phyloP scores from a whole-genome alignment of 2,797 vertebrate genomes.

The Furcifer pardalis region DNA sequence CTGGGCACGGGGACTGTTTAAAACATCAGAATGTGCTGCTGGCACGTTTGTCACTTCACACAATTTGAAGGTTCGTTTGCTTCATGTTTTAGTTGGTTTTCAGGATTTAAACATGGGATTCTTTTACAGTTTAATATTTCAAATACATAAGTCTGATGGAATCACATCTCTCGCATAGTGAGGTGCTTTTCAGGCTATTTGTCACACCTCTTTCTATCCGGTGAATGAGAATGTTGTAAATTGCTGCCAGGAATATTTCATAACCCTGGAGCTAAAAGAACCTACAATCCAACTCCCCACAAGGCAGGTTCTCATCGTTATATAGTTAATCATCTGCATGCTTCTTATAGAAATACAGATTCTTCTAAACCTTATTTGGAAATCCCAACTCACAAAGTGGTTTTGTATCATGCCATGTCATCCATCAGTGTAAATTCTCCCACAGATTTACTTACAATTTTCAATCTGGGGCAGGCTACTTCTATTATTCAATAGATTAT shows the following conservation, averaged over 20 bases:
- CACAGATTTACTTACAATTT: constrained; percentile 30
- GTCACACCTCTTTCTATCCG: no score
- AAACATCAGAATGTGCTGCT: no score
- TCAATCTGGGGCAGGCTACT: constrained; percentile 6
- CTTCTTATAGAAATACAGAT: constrained; percentile 28
- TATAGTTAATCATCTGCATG: constrained; percentile 14
- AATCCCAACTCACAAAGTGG: neutral
- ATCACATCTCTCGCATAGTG: no score
- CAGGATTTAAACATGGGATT: no score
- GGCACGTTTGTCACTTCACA: no score
- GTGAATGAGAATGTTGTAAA: neutral
- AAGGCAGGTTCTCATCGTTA: neutral
- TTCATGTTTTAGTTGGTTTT: no score
- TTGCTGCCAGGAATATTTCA: neutral
- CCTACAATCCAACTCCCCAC: neutral
- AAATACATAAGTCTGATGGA: no score
- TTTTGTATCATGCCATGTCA: neutral
- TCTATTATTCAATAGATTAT: neutral
- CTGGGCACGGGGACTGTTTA: no score
- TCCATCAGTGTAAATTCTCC: neutral
- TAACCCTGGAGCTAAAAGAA: neutral
- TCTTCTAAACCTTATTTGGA: constrained; percentile 17
- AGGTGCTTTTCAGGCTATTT: no score
- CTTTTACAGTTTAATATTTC: no score
- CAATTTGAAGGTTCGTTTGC: no score